Base-by-base conservation (phyloP, 2,797 vertebrate genomes). In the Parotocinclus haroldoi region DNA sequence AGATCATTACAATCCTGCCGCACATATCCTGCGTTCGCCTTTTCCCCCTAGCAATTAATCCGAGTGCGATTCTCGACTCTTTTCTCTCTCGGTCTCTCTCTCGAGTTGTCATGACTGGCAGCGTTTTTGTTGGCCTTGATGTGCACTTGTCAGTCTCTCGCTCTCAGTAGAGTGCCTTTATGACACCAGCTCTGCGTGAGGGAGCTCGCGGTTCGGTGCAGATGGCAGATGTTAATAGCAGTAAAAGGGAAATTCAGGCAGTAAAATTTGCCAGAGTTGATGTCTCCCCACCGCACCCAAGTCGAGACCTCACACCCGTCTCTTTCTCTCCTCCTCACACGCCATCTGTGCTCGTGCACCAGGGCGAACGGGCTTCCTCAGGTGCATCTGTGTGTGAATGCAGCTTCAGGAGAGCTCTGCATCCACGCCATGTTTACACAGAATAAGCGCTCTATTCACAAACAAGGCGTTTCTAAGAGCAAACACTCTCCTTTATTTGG, bases 211-310 rank as follows among this genome's bases (percentile, higher is more conserved):
- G 38, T 86, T 36, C 80, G 79, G 84, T 89, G 87, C 95, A 94
- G 94, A 93, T 94, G 93, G 93, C 76, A 75, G 95, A 93, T 95
- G 93, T 93, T 76, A 75, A 89, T 88, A 82, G 89, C 88, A 89
- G 89, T 87, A 89, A 93, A 90, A 92, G 78, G 83, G 89, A 92
- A 93, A 92, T 88, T 90, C 89, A 81, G 0, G 71, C 85, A 69
- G 87, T 89, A 84, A 93, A 92, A 91, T 89, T 81, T 86, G 88
- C 91, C 83, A 80, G 84, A 77, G 85, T 89, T 93, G 81, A 90
- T 93, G 91, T 88, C 89, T 87, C 80, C 82, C 89, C 89, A 5
- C 14, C 46, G n/a, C 89, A 90, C 83, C 79, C 90, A 89, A 93
- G 92, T 91, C 91, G 89, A 83, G 85, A 84, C 87, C 80, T 50